phyloP scores from a whole-genome alignment of 2,113 vertebrate genomes.

The Psittacula cyanocephala region DNA sequence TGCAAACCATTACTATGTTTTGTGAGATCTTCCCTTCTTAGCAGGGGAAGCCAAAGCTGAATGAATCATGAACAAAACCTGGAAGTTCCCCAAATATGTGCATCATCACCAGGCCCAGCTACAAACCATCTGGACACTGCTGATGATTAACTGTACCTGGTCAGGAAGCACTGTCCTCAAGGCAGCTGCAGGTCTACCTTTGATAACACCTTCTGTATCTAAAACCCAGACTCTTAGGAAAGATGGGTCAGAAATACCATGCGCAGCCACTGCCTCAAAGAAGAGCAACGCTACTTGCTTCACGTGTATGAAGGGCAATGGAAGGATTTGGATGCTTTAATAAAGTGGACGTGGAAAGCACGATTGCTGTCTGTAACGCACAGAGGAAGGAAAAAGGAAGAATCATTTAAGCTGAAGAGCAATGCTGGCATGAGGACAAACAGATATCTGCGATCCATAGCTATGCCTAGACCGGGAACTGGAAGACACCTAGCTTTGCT shows the following conservation, averaged over 20 bases:
- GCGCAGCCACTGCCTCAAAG: background rate
- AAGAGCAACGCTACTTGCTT: background rate
- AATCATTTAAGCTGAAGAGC: background rate
- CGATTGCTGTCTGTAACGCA: background rate
- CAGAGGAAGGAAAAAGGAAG: background rate
- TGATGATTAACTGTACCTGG: slow-evolving; percentile 27
- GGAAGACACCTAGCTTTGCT: background rate
- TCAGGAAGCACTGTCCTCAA: background rate
- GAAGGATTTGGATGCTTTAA: background rate
- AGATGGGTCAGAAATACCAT: background rate
- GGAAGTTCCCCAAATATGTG: slow-evolving; percentile 30
- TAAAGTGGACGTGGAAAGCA: background rate
- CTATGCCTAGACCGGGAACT: background rate
- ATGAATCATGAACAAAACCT: slow-evolving; percentile 49
- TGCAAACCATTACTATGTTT: background rate
- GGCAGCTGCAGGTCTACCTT: background rate
- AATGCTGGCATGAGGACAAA: background rate
- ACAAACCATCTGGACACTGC: slow-evolving; percentile 41
- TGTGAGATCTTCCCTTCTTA: slow-evolving; percentile 2
- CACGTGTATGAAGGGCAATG: background rate
- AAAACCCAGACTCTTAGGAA: background rate
- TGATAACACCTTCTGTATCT: background rate
- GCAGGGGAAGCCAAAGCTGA: slow-evolving; percentile 12
- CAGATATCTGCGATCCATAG: background rate
- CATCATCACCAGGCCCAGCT: slow-evolving; percentile 18